Evolutionary conservation across 92 coral and sea anemone species (phyloP).

Genomic region (Zoanthus sociatus): DNA sequence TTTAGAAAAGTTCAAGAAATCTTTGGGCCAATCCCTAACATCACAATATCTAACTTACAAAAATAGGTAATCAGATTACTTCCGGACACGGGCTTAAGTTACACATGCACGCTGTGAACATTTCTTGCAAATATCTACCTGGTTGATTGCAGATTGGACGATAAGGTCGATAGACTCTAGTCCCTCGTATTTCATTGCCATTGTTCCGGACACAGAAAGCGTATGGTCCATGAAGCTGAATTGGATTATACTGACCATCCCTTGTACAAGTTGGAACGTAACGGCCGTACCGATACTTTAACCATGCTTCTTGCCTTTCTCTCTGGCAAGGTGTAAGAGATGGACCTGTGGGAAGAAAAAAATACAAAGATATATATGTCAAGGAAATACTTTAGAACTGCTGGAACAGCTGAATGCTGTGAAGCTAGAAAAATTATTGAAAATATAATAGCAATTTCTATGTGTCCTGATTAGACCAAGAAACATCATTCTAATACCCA

Average conservation of each 20-base stretch:
- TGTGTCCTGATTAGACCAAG: no score
- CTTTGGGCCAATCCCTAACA: no score
- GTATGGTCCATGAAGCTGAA: conserved; percentile 71
- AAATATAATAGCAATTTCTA: no score
- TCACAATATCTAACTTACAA: no score
- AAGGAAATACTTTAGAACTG: no score
- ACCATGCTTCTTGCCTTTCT: conserved; percentile 65
- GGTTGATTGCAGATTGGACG: conserved; percentile 76
- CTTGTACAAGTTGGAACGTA: conserved; percentile 82
- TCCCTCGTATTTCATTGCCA: conserved; percentile 84
- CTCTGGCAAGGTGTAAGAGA: conserved; percentile 74
- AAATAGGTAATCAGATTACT: no score
- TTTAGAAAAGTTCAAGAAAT: no score
- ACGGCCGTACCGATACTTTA: conserved; percentile 75
- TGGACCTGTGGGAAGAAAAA: conserved; percentile 53
- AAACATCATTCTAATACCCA: no score
- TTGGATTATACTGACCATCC: conserved; percentile 75
- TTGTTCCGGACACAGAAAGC: conserved; percentile 73
- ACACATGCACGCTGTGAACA: no score
- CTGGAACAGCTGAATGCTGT: no score
- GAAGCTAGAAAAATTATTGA: no score
- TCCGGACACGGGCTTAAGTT: no score
- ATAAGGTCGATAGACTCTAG: conserved; percentile 79
- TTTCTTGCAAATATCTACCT: conserved; percentile 38
- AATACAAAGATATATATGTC: neutral